These are phyloP conservation scores for Hymenochirus boettgeri DNA, from an alignment of 2,113 vertebrate genomes.

Conservation along the genomic window DNA sequence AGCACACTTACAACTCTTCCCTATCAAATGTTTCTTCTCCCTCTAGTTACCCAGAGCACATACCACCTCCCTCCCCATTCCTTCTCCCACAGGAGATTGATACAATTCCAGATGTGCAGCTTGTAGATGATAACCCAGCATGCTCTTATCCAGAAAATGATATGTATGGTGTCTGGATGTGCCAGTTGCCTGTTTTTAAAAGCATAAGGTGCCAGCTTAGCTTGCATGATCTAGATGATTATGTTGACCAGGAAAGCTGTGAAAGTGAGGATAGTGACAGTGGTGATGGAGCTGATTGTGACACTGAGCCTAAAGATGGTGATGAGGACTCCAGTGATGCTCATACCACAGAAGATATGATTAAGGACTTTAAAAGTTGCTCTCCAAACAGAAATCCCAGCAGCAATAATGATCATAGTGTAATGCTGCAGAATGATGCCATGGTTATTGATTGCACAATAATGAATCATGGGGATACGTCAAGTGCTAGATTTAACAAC, in stretches of 20 bases:
- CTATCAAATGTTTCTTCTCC: background rate
- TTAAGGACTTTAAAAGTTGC: background rate
- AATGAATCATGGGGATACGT: background rate
- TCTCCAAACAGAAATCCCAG: background rate
- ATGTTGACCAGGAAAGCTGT: conserved; percentile 44
- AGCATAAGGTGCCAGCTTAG: conserved; percentile 64
- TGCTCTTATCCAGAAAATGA: background rate
- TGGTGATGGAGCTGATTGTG: conserved; percentile 35
- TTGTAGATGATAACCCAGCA: background rate
- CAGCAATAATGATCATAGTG: conserved; percentile 9
- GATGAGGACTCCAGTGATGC: conserved; percentile 23
- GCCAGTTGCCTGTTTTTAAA: conserved; percentile 44
- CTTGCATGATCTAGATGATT: conserved; percentile 49
- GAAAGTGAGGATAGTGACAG: conserved; percentile 39
- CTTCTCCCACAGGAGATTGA: conserved; percentile 10
- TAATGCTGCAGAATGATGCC: background rate
- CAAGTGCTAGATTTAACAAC: background rate
- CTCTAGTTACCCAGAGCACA: conserved; percentile 6
- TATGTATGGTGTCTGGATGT: conserved; percentile 12
- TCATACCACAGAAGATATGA: conserved; percentile 10
- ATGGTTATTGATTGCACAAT: background rate
- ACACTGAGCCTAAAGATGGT: conserved; percentile 22
- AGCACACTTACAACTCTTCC: background rate
- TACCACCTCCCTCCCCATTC: conserved; percentile 3
- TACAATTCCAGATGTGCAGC: conserved; percentile 14